These are phyloP conservation scores for Microdon myrmicae DNA, from an alignment of 2,888 invertebrate species.

Conservation along the genomic window DNA sequence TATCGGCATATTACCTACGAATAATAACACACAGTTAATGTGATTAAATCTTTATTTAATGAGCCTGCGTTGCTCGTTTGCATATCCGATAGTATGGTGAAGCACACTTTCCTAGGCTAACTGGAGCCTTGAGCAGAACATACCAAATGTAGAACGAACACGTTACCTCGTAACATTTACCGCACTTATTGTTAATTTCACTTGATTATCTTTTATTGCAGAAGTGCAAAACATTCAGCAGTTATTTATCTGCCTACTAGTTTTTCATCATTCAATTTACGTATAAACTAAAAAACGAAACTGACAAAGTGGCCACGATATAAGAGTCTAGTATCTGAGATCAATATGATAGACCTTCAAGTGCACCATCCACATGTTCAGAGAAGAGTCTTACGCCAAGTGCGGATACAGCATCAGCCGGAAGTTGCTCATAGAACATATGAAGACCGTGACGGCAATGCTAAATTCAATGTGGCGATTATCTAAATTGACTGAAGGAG, in stretches of 20 bases:
- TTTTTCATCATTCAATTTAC: too few relatives aligned
- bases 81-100: constrained; percentile 7
- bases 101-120: neutral
- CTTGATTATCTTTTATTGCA: constrained; percentile 1
- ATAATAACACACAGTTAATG: neutral
- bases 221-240: too few relatives aligned
- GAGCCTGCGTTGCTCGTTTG: constrained; percentile 23
- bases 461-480: constrained; percentile 24
- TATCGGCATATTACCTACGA: constrained; percentile 5
- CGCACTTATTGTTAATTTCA: neutral
- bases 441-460: constrained; percentile 21
- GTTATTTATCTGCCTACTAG: too few relatives aligned
- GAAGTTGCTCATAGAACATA: constrained; percentile 24
- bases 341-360: neutral
- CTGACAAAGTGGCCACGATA: too few relatives aligned
- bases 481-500: constrained; percentile 40
- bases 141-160: constrained; percentile 21
- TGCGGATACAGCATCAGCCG: constrained; percentile 17
- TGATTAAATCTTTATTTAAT: constrained; percentile 24
- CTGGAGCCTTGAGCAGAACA: neutral
- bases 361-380: neutral
- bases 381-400: neutral
- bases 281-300: too few relatives aligned
- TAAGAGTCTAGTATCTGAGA: constrained; percentile 19
- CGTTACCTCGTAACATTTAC: constrained; percentile 20